Evolutionary conservation across 1,140 invertebrate genomes (phyloP).

Genomic region (Hycleus phaleratus): DNA sequence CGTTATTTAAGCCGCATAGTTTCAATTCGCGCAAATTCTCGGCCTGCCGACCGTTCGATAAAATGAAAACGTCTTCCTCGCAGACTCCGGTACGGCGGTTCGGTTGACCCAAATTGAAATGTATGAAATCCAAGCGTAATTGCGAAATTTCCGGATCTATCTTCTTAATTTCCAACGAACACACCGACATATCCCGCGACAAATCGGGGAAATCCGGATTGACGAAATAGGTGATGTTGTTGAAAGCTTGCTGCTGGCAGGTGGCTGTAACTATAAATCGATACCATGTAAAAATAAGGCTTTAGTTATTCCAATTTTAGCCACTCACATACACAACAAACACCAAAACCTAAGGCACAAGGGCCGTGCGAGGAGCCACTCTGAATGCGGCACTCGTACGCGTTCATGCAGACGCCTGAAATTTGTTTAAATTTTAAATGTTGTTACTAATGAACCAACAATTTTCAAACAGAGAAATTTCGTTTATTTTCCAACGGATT

Average conservation of each 20-base stretch:
- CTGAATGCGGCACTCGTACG: slow-evolving; percentile 73
- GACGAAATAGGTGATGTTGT: slow-evolving; percentile 79
- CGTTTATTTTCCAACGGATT: no score
- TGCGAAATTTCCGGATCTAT: slow-evolving; percentile 68
- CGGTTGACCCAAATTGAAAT: slow-evolving; percentile 74
- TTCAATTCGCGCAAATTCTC: slow-evolving; percentile 52
- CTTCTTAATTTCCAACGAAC: slow-evolving; percentile 59
- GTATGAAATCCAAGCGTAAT: slow-evolving; percentile 67
- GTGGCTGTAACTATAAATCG: slow-evolving; percentile 58
- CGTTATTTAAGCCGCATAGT: slow-evolving; percentile 74
- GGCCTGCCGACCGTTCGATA: slow-evolving; percentile 49
- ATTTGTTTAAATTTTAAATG: not conserved
- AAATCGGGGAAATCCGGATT: slow-evolving; percentile 75
- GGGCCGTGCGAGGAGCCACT: slow-evolving; percentile 64
- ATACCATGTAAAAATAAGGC: not conserved
- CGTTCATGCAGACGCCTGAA: slow-evolving; percentile 68
- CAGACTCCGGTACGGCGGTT: slow-evolving; percentile 70
- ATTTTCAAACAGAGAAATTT: not conserved
- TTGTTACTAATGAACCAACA: not conserved
- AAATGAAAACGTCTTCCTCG: slow-evolving; percentile 61
- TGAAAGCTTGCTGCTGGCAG: slow-evolving; percentile 65
- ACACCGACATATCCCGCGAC: slow-evolving; percentile 54
- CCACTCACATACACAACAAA: slow-evolving; percentile 81
- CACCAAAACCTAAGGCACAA: slow-evolving; percentile 76
- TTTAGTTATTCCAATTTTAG: not conserved